phyloP scores from a whole-genome alignment of 2,113 vertebrate species.

The Hippolais icterina region DNA sequence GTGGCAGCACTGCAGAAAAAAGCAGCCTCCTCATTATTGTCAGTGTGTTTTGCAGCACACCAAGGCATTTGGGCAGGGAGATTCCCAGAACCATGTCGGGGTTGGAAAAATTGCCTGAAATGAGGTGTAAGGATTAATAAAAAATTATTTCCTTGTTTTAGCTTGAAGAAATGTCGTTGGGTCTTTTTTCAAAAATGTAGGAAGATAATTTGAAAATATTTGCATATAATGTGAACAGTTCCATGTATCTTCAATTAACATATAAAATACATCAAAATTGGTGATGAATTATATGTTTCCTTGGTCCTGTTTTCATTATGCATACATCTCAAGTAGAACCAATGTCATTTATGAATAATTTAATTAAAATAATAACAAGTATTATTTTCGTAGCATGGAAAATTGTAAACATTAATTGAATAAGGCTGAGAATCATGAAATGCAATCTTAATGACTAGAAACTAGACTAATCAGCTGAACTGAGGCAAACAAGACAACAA shows the following conservation, averaged over 20 bases:
- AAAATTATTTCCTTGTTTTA: not conserved
- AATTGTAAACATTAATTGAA: constrained; percentile 44
- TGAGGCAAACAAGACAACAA: constrained; percentile 7
- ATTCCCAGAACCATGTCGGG: not conserved
- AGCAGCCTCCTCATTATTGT: not conserved
- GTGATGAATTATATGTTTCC: not conserved
- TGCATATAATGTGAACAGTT: not conserved
- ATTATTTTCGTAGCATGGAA: constrained; percentile 25
- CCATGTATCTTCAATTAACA: not conserved
- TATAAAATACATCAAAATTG: not conserved
- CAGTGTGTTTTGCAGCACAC: not conserved
- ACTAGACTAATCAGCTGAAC: not conserved
- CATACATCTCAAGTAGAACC: constrained; percentile 60
- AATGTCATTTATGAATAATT: constrained; percentile 54
- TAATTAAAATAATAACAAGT: constrained; percentile 45
- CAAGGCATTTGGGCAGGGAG: not conserved
- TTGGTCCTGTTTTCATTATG: not conserved
- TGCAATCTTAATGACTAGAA: constrained; percentile 40
- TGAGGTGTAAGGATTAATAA: not conserved
- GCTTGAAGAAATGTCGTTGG: not conserved
- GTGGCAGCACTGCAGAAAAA: not conserved
- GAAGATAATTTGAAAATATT: not conserved
- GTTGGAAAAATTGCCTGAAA: not conserved
- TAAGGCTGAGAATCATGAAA: constrained; percentile 19
- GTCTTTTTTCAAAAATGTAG: not conserved